A percentile compares a stretch with the other conserved stretches of the same genome.
phyloP scores from a whole-genome alignment of 2,888 invertebrate species.

The Drepana falcataria region DNA sequence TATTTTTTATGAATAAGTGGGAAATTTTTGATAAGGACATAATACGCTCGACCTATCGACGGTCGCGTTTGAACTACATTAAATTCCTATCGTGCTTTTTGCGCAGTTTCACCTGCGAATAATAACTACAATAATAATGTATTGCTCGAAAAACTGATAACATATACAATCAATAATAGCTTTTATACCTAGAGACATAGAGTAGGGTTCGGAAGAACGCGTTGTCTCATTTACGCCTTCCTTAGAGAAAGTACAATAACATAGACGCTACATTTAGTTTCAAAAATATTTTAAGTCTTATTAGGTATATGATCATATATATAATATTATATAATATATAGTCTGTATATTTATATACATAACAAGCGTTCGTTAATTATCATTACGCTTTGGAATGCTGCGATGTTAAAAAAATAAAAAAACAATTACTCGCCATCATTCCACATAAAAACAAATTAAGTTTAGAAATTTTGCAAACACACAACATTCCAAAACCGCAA shows the following conservation, averaged over 20 bases:
- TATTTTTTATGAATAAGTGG: background rate
- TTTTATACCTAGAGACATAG: constrained; percentile 1
- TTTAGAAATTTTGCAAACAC: no score
- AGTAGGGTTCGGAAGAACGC: constrained; percentile 5
- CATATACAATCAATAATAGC: constrained; percentile 16
- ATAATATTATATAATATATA: constrained; percentile 34
- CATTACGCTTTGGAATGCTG: constrained; percentile 10
- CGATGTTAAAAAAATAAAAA: background rate
- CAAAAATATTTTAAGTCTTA: constrained; percentile 65
- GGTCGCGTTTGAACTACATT: constrained; percentile 50
- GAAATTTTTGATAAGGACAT: constrained; percentile 37
- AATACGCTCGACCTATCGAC: constrained; percentile 26
- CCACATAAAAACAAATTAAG: no score
- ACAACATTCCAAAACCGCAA: no score
- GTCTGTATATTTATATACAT: constrained; percentile 37
- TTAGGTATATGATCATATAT: constrained; percentile 37
- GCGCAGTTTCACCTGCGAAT: constrained; percentile 58
- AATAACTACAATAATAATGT: constrained; percentile 39
- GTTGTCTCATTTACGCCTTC: constrained; percentile 16
- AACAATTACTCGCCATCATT: background rate
- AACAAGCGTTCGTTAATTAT: constrained; percentile 35
- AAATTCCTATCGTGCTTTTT: constrained; percentile 73
- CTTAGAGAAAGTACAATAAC: constrained; percentile 34
- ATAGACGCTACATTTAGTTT: constrained; percentile 57
- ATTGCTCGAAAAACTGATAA: constrained; percentile 48